Conservation (phyloP, 2,888 invertebrate species). For the Phorcus lineatus region DNA sequence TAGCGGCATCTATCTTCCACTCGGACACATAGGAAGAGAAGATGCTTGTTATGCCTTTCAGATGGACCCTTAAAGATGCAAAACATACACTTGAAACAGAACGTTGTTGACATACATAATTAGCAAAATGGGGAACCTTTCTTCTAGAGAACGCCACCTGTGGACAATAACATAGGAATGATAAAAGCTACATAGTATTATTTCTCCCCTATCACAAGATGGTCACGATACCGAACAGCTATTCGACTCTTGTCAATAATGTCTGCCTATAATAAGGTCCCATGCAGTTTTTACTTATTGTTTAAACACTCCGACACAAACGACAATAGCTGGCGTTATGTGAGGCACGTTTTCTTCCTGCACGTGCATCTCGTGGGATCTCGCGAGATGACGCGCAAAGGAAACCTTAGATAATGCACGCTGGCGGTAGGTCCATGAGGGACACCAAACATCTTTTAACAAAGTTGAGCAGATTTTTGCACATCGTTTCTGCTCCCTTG, state of each 20-base stretch:
- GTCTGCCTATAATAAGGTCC: constrained; percentile 19
- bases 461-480: constrained; percentile 10
- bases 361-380: constrained; percentile 16
- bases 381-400: constrained; percentile 7
- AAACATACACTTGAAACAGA: constrained; percentile 23
- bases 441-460: constrained; percentile 8
- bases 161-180: background rate
- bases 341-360: constrained; percentile 2
- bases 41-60: background rate
- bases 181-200: constrained; percentile 7
- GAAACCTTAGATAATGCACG: constrained; percentile 20
- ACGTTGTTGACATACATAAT: constrained; percentile 16
- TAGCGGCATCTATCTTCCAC: background rate
- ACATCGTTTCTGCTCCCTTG: background rate
- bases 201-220: background rate
- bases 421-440: background rate
- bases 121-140: constrained; percentile 12
- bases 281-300: constrained; percentile 24
- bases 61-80: constrained; percentile 23
- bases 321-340: constrained; percentile 16
- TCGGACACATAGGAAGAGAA: constrained; percentile 7
- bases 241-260: background rate
- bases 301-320: constrained; percentile 20
- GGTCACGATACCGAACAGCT: constrained; percentile 3
- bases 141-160: constrained; percentile 1